Evolutionary conservation across 2,113 vertebrate genomes (phyloP).

Genomic region (Chiloscyllium plagiosum): DNA sequence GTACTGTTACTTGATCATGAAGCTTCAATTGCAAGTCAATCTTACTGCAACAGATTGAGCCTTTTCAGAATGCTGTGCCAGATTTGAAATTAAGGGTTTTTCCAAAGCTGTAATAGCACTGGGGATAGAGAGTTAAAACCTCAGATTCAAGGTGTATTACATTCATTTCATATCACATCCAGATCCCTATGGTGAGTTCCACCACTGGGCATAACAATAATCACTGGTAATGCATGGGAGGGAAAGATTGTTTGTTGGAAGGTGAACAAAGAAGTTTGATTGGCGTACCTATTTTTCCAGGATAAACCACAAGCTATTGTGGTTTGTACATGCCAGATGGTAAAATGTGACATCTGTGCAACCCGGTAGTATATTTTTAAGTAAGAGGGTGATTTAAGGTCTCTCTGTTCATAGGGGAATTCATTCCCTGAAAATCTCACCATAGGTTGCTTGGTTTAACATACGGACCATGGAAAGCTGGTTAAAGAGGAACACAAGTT

Average conservation of each 20-base stretch:
- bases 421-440: conserved; percentile 9
- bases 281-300: conserved; percentile 8
- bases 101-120: not conserved
- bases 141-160: not conserved
- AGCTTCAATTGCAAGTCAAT: not conserved
- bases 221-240: not conserved
- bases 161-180: not conserved
- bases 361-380: not conserved
- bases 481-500: not conserved
- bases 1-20: not conserved
- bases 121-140: not conserved
- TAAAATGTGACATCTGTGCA: conserved; percentile 21
- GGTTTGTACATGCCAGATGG: conserved; percentile 14
- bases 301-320: not conserved
- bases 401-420: not conserved
- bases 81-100: conserved; percentile 1
- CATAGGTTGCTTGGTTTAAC: not conserved
- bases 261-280: not conserved
- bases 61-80: not conserved
- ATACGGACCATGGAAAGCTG: not conserved
- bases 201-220: not conserved
- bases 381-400: conserved; percentile 12
- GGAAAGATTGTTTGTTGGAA: not conserved
- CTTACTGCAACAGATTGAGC: not conserved
- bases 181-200: not conserved